Conservation (phyloP, 2,113 vertebrate genomes). For the Lamprotornis superbus region DNA sequence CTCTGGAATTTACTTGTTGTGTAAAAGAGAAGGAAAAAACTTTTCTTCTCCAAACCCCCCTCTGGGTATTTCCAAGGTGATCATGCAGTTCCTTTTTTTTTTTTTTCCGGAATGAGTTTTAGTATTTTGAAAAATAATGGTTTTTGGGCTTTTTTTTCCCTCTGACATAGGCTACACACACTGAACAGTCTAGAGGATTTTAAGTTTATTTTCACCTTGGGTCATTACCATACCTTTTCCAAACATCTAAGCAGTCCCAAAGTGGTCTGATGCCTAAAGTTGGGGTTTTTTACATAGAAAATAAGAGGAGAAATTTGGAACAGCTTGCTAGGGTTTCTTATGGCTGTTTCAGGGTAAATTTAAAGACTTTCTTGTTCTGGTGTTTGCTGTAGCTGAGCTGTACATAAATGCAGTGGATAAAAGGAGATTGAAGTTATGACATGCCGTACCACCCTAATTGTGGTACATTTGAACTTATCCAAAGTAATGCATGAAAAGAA, state of each 20-base stretch:
- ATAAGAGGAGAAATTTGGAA: not conserved
- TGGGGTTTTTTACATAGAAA: not conserved
- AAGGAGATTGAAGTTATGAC: not conserved
- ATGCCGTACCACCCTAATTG: not conserved
- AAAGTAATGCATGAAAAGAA: not conserved
- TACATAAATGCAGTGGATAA: not conserved
- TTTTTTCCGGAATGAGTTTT: not conserved
- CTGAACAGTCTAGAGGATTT: not conserved
- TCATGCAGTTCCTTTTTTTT: not conserved
- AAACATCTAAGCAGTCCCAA: not conserved
- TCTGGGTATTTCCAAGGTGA: not conserved
- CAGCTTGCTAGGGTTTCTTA: not conserved
- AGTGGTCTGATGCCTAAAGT: not conserved
- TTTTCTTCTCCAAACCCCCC: not conserved
- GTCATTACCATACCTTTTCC: not conserved
- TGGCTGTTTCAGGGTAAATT: not conserved
- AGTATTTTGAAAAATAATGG: not conserved
- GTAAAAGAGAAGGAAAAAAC: not conserved
- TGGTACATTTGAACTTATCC: not conserved
- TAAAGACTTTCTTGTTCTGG: not conserved
- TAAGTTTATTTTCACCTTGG: not conserved
- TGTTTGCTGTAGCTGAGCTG: not conserved
- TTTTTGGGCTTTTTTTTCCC: not conserved
- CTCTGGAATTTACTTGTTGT: not conserved
- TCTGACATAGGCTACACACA: not conserved